Evolutionary conservation across 2,113 vertebrate genomes (phyloP).

Genomic region (Procapra przewalskii): DNA sequence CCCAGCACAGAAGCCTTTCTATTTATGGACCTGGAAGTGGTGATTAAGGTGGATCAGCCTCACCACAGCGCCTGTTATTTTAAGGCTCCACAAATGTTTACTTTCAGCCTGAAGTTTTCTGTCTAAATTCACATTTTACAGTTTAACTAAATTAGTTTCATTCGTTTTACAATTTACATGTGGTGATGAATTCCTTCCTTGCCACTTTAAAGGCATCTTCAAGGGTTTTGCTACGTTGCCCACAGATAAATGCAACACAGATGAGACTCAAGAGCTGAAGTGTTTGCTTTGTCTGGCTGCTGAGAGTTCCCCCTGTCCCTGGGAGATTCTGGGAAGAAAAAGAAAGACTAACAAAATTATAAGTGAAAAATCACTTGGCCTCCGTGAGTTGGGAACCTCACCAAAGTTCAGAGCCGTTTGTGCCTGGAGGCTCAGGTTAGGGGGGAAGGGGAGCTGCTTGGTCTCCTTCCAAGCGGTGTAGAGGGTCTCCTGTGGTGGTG

Average conservation of each 20-base stretch:
- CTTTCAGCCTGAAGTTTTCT: neutral
- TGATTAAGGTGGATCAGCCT: neutral
- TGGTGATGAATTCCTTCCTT: neutral
- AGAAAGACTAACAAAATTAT: neutral
- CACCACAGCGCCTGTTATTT: fast-evolving
- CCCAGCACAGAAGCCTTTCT: neutral
- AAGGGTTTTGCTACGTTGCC: neutral
- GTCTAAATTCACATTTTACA: neutral
- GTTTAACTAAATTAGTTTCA: neutral
- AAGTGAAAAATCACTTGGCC: neutral
- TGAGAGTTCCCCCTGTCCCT: neutral
- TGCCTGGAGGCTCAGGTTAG: fast-evolving
- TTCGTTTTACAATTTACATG: neutral
- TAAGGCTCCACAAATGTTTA: neutral
- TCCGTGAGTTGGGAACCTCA: neutral
- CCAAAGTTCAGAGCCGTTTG: neutral
- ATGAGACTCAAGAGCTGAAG: neutral
- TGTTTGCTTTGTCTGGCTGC: neutral
- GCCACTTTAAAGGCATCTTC: neutral
- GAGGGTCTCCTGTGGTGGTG: neutral
- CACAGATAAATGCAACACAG: slow-evolving; percentile 23
- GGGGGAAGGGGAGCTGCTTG: neutral
- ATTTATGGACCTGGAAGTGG: neutral
- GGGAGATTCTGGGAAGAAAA: slow-evolving; percentile 39
- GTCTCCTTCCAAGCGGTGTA: neutral